phyloP scores from a whole-genome alignment of 1,140 invertebrate species.

The Drosophila jambulina region DNA sequence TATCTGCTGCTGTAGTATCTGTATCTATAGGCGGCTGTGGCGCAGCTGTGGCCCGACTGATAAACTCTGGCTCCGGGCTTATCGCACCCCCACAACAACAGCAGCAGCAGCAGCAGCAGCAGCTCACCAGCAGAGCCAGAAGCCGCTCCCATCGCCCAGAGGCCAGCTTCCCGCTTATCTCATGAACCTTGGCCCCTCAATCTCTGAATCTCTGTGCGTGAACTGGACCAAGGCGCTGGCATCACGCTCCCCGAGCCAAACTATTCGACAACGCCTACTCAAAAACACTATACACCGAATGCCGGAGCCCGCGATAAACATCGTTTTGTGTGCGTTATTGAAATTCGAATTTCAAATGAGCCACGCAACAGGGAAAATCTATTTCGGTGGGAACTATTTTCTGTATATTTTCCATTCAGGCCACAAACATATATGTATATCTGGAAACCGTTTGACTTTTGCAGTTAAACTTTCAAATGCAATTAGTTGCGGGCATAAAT shows the following conservation, averaged over 20 bases:
- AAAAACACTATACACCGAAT: slow-evolving; percentile 34
- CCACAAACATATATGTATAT: slow-evolving; percentile 51
- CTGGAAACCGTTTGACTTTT: slow-evolving; percentile 81
- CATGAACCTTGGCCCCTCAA: slow-evolving; percentile 75
- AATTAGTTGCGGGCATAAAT: slow-evolving; percentile 77
- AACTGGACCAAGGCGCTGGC: slow-evolving; percentile 76
- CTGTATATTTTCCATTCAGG: slow-evolving; percentile 17
- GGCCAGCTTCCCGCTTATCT: slow-evolving; percentile 51
- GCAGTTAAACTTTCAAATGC: slow-evolving; percentile 82
- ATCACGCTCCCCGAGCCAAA: slow-evolving; percentile 12
- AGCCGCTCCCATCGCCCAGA: slow-evolving; percentile 22
- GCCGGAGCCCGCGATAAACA: slow-evolving; percentile 63
- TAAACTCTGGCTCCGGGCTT: slow-evolving; percentile 71
- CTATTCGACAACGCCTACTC: slow-evolving; percentile 75
- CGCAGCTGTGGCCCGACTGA: slow-evolving; percentile 42
- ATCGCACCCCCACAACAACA: slow-evolving; percentile 78
- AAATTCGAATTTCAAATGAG: slow-evolving; percentile 82
- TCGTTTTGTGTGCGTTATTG: slow-evolving; percentile 76
- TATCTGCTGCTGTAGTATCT: slow-evolving; percentile 48
- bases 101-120: slow-evolving; percentile 20
- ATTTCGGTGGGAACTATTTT: slow-evolving; percentile 37
- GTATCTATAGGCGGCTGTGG: slow-evolving; percentile 49
- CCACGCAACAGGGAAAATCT: slow-evolving; percentile 53
- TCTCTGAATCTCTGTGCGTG: slow-evolving; percentile 58
- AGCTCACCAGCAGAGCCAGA: slow-evolving; percentile 29